Evolutionary conservation across 1,140 invertebrate species (phyloP).

Genomic region (Trypoxylus dichotomus): DNA sequence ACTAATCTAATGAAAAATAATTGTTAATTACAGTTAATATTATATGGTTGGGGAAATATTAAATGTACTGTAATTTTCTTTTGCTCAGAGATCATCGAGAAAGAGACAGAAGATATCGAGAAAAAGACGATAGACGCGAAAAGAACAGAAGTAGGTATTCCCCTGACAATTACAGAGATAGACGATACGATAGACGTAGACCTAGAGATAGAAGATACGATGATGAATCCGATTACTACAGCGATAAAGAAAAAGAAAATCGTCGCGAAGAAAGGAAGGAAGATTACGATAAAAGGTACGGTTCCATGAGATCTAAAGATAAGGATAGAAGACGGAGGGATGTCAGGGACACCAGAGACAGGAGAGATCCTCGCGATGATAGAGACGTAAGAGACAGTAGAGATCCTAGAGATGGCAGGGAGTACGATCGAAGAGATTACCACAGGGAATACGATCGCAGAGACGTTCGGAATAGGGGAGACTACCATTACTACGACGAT

Average conservation of each 20-base stretch:
- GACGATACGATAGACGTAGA: constrained; percentile 53
- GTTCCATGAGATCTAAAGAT: not conserved
- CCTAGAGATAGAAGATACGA: constrained; percentile 50
- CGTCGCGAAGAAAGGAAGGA: constrained; percentile 37
- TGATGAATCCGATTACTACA: constrained; percentile 52
- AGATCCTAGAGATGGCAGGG: constrained; percentile 41
- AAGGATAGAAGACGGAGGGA: constrained; percentile 1
- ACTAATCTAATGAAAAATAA: no score
- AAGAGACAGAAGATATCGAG: constrained; percentile 35
- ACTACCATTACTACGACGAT: constrained; percentile 57
- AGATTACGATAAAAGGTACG: constrained; percentile 2
- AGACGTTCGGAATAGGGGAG: constrained; percentile 46
- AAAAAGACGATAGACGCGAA: constrained; percentile 41
- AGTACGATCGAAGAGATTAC: constrained; percentile 44
- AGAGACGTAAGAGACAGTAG: constrained; percentile 36
- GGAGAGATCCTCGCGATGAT: not conserved
- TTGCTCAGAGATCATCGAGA: not conserved
- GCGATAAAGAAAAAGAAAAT: constrained; percentile 45
- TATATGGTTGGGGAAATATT: no score
- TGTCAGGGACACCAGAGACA: not conserved
- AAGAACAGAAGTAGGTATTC: constrained; percentile 30
- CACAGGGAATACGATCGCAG: constrained; percentile 46
- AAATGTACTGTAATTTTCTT: no score
- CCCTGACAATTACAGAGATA: constrained; percentile 36
- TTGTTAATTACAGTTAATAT: no score